Evolutionary conservation across 2,888 invertebrate genomes (phyloP).

Genomic region (Drosophila meridiana): DNA sequence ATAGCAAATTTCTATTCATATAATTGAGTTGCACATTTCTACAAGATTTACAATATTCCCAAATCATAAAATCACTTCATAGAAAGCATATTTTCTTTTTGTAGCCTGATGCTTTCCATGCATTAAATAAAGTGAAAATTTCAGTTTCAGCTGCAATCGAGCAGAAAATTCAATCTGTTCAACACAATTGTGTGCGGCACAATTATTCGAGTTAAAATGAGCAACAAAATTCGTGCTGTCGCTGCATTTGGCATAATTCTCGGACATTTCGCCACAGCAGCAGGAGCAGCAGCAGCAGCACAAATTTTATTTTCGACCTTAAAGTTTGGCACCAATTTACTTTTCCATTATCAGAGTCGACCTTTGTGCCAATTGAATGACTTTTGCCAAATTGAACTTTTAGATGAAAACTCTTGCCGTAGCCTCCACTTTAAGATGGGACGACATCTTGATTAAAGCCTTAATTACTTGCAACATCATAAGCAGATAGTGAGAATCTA

Average conservation of each 20-base stretch:
- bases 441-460: constrained; percentile 4
- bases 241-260: constrained; percentile 39
- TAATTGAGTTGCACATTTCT: background rate
- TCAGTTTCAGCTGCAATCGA: constrained; percentile 4
- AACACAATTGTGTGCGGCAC: background rate
- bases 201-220: constrained; percentile 5
- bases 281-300: background rate
- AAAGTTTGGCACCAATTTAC: constrained; percentile 3
- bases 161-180: constrained; percentile 1
- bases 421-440: background rate
- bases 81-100: background rate
- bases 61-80: background rate
- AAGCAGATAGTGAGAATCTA: constrained; percentile 22
- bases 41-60: background rate
- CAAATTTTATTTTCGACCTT: constrained; percentile 13
- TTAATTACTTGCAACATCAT: constrained; percentile 25
- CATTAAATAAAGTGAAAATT: background rate
- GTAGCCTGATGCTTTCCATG: background rate
- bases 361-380: constrained; percentile 16
- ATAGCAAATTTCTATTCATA: no score
- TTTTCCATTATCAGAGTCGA: constrained; percentile 12
- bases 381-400: constrained; percentile 10
- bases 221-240: constrained; percentile 1
- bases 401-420: background rate
- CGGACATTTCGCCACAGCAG: constrained; percentile 6